These are phyloP conservation scores for Crotophaga sulcirostris DNA, from an alignment of 2,113 vertebrate genomes.

Conservation along the genomic window DNA sequence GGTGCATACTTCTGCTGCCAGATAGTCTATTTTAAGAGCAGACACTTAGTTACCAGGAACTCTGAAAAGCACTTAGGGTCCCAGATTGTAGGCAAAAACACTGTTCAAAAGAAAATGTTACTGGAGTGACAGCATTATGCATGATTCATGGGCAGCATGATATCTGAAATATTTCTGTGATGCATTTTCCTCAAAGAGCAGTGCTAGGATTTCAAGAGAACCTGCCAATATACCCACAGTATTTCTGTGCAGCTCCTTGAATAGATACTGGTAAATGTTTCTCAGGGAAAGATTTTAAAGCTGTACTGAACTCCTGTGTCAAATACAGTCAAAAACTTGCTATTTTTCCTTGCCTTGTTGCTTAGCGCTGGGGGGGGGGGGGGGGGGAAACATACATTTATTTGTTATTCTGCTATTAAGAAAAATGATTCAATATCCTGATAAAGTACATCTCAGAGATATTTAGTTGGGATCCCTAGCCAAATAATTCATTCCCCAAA, in stretches of 20 bases:
- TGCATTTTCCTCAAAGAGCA: constrained; percentile 11
- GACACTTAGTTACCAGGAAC: neutral
- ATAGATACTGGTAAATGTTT: constrained; percentile 25
- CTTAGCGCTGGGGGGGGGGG: neutral
- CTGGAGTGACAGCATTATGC: neutral
- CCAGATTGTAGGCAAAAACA: neutral
- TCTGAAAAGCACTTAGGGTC: neutral
- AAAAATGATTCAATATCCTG: neutral
- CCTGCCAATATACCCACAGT: neutral
- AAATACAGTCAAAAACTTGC: neutral
- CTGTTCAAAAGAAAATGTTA: neutral
- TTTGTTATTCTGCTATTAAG: neutral
- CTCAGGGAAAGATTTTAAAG: neutral
- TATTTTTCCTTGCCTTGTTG: neutral
- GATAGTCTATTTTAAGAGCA: neutral
- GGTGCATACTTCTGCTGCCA: neutral
- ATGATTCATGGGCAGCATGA: neutral
- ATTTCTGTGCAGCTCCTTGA: constrained; percentile 21
- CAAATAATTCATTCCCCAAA: neutral
- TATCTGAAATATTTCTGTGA: constrained; percentile 43
- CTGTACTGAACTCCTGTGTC: neutral
- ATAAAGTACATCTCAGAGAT: neutral
- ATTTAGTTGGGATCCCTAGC: neutral
- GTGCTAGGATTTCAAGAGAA: constrained; percentile 2
- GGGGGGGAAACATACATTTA: neutral